Percentiles rank a stretch among this genome's conserved stretches.
Evolutionary conservation across 2,888 invertebrate species (phyloP).

Genomic region (Drosophila leonis): DNA sequence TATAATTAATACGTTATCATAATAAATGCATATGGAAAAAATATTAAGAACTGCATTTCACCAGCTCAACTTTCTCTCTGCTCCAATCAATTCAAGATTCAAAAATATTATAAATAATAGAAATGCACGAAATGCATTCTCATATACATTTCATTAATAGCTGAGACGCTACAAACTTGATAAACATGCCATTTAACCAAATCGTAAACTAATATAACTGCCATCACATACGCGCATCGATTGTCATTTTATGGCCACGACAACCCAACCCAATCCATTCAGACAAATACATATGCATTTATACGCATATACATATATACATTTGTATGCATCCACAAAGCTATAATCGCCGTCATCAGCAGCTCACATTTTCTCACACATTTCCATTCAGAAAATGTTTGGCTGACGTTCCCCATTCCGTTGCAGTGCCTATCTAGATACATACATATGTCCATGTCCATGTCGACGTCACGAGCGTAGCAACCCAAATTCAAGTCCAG

Average conservation of each 20-base stretch:
- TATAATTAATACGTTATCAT: conserved; percentile 6
- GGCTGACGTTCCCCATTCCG: conserved; percentile 44
- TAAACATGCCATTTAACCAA: conserved; percentile 64
- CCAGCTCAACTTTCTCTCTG: conserved; percentile 39
- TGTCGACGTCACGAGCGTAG: conserved; percentile 57
- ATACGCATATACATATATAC: neutral
- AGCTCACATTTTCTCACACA: conserved; percentile 73
- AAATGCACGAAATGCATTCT: conserved; percentile 57
- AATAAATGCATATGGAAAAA: conserved; percentile 3
- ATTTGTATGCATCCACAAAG: conserved; percentile 26
- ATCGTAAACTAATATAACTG: conserved; percentile 69
- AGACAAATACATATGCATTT: conserved; percentile 3
- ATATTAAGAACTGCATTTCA: conserved; percentile 21
- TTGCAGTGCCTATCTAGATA: conserved; percentile 12
- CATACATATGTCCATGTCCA: conserved; percentile 25
- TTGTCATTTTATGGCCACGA: conserved; percentile 55
- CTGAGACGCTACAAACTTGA: conserved; percentile 41
- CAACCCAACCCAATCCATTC: conserved; percentile 40
- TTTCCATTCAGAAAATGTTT: conserved; percentile 65
- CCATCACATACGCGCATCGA: conserved; percentile 53
- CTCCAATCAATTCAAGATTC: conserved; percentile 19
- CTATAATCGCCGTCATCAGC: conserved; percentile 61
- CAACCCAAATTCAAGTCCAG: conserved; percentile 51
- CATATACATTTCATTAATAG: conserved; percentile 49
- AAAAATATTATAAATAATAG: conserved; percentile 26